A percentile compares a stretch with the other conserved stretches of the same genome.
Evolutionary conservation across 2,113 vertebrate species (phyloP).

Genomic region (Catharus bicknelli): DNA sequence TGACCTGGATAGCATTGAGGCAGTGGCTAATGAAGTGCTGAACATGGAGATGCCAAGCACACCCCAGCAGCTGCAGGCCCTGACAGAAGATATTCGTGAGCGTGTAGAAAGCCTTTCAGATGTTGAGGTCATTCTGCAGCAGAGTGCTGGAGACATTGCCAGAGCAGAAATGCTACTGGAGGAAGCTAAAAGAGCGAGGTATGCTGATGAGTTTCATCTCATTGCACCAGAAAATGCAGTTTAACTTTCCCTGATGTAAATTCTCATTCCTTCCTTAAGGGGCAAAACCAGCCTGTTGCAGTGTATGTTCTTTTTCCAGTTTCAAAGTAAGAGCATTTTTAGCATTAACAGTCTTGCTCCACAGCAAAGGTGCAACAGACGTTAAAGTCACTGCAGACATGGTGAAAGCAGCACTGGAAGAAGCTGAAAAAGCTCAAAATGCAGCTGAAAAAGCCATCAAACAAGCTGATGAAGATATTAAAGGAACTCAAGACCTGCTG

Average conservation of each 20-base stretch:
- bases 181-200: conserved; percentile 90
- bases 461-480: conserved; percentile 88
- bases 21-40: conserved; percentile 91
- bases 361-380: conserved; percentile 85
- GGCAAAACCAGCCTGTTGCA: neutral
- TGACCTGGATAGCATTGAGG: conserved; percentile 93
- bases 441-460: conserved; percentile 87
- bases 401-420: conserved; percentile 87
- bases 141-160: conserved; percentile 88
- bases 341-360: neutral
- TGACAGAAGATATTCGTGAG: conserved; percentile 89
- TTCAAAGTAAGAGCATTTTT: neutral
- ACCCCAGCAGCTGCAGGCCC: conserved; percentile 88
- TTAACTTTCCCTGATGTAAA: neutral
- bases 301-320: neutral
- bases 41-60: conserved; percentile 97
- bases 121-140: conserved; percentile 89
- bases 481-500: conserved; percentile 87
- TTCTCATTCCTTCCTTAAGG: neutral
- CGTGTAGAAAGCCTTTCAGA: conserved; percentile 90
- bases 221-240: neutral
- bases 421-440: conserved; percentile 87
- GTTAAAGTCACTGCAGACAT: conserved; percentile 85
- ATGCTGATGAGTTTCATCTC: neutral
- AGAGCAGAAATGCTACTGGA: conserved; percentile 86